phyloP scores from a whole-genome alignment of 2,888 invertebrate genomes.

The Cotesia congregata region DNA sequence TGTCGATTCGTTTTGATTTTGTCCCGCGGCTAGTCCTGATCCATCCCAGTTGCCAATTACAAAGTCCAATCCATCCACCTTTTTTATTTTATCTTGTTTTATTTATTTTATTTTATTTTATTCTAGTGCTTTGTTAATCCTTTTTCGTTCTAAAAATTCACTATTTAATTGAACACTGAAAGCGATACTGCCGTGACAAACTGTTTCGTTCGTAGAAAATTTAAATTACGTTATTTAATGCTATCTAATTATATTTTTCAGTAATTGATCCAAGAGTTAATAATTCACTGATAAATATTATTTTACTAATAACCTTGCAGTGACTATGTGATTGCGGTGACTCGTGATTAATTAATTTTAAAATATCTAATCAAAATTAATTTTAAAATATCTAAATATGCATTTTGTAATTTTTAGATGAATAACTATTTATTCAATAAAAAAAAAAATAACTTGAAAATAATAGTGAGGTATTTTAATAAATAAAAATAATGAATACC shows the following conservation, averaged over 20 bases:
- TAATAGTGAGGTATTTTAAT: too few species aligned
- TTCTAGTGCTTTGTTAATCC: background rate
- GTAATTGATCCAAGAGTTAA: background rate
- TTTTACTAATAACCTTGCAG: too few species aligned
- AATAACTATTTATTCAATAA: too few species aligned
- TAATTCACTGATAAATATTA: too few species aligned
- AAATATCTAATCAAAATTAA: too few species aligned
- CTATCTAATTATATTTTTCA: background rate
- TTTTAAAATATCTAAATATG: too few species aligned
- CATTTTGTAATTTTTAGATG: too few species aligned
- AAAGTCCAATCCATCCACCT: slow-evolving; percentile 26
- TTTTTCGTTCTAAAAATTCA: slow-evolving; percentile 8
- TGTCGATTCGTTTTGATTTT: slow-evolving; percentile 31
- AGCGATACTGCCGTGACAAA: slow-evolving; percentile 15
- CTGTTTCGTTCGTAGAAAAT: slow-evolving; percentile 2
- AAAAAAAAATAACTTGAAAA: too few species aligned
- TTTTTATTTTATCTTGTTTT: background rate
- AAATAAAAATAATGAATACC: too few species aligned
- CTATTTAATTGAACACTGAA: slow-evolving; percentile 17
- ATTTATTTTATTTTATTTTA: background rate
- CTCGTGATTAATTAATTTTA: too few species aligned
- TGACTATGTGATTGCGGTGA: too few species aligned
- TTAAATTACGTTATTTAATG: background rate
- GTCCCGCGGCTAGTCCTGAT: slow-evolving; percentile 12
- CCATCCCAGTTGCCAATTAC: slow-evolving; percentile 27